Conservation (phyloP, 2,797 vertebrate genomes). For the Natrix natrix region DNA sequence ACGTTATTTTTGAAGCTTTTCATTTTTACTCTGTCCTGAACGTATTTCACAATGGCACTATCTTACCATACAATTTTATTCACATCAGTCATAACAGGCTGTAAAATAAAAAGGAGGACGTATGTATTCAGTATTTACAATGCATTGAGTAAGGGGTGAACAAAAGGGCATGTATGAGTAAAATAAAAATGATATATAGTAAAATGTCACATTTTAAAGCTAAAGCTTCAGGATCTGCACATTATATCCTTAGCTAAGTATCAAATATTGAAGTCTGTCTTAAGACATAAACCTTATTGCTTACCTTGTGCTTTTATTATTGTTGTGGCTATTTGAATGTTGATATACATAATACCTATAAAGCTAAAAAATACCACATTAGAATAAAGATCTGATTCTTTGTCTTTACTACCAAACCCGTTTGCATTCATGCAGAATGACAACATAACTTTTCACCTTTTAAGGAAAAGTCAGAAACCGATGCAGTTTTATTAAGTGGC, state of each 20-base stretch:
- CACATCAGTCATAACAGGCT: neutral
- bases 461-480: slow-evolving; percentile 5
- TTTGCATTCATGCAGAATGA: neutral
- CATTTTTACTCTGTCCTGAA: neutral
- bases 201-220: neutral
- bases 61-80: neutral
- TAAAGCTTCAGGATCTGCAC: neutral
- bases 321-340: neutral
- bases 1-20: neutral
- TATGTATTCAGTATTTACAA: neutral
- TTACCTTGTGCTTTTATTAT: neutral
- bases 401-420: neutral
- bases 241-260: neutral
- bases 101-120: neutral
- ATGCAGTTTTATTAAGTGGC: neutral
- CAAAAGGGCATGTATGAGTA: neutral
- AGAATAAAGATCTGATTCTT: neutral
- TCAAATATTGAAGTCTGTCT: neutral
- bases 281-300: neutral
- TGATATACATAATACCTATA: neutral
- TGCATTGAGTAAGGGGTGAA: neutral
- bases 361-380: neutral
- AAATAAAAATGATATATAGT: neutral
- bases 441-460: neutral
- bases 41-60: neutral